These are phyloP conservation scores for Venustoraphidia nigricollis DNA, from an alignment of 2,888 invertebrate species.

Conservation along the genomic window DNA sequence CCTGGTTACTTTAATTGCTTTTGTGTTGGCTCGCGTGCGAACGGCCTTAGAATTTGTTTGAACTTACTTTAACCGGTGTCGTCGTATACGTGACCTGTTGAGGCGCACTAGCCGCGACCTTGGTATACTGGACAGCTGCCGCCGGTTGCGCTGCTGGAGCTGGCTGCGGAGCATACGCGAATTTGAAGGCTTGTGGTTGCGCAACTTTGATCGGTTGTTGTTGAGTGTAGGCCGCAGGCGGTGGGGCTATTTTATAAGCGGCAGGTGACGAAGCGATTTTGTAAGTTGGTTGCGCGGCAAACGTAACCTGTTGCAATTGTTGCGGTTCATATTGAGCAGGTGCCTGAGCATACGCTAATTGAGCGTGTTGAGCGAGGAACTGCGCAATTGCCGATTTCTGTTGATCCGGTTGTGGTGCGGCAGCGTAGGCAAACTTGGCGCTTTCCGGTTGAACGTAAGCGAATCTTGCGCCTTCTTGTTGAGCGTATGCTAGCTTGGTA, in stretches of 20 bases:
- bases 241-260: too few species aligned
- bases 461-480: constrained; percentile 2
- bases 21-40: too few species aligned
- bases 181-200: not conserved
- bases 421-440: constrained; percentile 7
- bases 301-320: not conserved
- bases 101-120: constrained; percentile 13
- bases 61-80: too few species aligned
- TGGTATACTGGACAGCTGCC: constrained; percentile 9
- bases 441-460: constrained; percentile 2
- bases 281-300: too few species aligned
- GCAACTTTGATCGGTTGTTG: not conserved
- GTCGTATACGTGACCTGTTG: constrained; percentile 8
- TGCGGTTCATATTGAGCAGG: not conserved
- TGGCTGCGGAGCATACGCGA: not conserved
- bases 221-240: too few species aligned
- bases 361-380: not conserved
- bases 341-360: not conserved
- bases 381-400: not conserved
- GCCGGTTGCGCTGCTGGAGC: constrained; percentile 6
- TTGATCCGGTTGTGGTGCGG: not conserved
- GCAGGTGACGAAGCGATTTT: too few species aligned
- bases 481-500: not conserved
- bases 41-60: too few species aligned
- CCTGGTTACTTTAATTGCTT: too few species aligned